Conservation (phyloP, 2,797 vertebrate species). For the Pogonophryne albipinna region DNA sequence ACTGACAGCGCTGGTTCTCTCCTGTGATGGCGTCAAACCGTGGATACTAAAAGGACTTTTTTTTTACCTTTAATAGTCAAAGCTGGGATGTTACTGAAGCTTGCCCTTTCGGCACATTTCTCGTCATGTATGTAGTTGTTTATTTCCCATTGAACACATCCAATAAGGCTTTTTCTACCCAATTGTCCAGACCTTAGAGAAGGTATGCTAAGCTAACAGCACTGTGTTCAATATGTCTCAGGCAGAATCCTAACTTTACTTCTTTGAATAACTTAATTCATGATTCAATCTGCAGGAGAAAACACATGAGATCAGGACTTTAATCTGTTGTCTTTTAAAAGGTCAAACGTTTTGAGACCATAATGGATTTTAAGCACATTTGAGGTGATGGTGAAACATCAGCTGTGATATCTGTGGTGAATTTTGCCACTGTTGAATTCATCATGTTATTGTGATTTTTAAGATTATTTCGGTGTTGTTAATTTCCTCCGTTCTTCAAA, state of each 20-base stretch:
- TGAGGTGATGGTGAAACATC: conserved; percentile 3
- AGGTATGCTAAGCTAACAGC: background rate
- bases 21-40: background rate
- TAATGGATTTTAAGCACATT: conserved; percentile 36
- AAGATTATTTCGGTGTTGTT: conserved; percentile 8
- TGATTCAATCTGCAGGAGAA: background rate
- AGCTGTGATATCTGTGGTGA: background rate
- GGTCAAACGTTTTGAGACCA: background rate
- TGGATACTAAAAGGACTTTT: background rate
- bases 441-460: conserved; percentile 38
- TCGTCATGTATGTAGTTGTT: conserved; percentile 1
- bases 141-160: background rate
- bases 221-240: background rate
- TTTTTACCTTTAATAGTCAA: background rate
- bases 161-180: background rate
- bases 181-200: background rate
- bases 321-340: conserved; percentile 4
- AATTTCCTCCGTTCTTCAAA: conserved; percentile 8
- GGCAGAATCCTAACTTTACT: conserved; percentile 1
- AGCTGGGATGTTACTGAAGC: conserved; percentile 11
- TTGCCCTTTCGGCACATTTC: background rate
- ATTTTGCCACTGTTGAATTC: conserved; percentile 22
- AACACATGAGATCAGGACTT: background rate
- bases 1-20: conserved; percentile 70
- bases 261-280: background rate